These are phyloP conservation scores for Tuberolachnus salignus DNA, from an alignment of 2,888 invertebrate species.

Conservation along the genomic window DNA sequence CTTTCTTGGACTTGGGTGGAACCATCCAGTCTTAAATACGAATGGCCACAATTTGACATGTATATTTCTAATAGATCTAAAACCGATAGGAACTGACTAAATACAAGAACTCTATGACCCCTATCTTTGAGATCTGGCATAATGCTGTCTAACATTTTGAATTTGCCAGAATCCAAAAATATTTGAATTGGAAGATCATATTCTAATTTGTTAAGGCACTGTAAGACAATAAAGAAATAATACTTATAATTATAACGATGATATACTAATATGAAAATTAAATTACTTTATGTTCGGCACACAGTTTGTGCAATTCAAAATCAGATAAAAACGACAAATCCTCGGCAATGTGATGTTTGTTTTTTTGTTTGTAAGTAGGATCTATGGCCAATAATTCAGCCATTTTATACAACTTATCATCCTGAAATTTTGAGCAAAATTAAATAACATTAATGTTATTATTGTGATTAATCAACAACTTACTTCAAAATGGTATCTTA, in stretches of 20 bases:
- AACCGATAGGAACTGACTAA: conserved; percentile 96
- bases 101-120: conserved; percentile 85
- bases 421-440: conserved; percentile 57
- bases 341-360: conserved; percentile 80
- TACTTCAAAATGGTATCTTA: conserved; percentile 72
- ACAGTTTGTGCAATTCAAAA: conserved; percentile 85
- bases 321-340: conserved; percentile 89
- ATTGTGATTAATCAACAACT: not conserved
- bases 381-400: conserved; percentile 73
- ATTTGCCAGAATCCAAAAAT: conserved; percentile 86
- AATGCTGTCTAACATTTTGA: conserved; percentile 77
- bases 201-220: conserved; percentile 69
- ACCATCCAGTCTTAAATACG: conserved; percentile 86
- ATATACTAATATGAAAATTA: conserved; percentile 9
- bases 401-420: conserved; percentile 66
- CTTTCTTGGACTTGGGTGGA: conserved; percentile 82
- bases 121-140: conserved; percentile 75
- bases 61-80: conserved; percentile 91
- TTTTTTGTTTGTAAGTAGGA: conserved; percentile 75
- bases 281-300: conserved; percentile 71
- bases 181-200: conserved; percentile 69
- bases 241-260: no score
- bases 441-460: conserved; percentile 30
- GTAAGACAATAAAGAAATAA: conserved; percentile 56
- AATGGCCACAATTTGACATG: conserved; percentile 74